These are phyloP conservation scores for Sinocyclocheilus anshuiensis DNA, from an alignment of 2,113 vertebrate genomes.

Conservation along the genomic window DNA sequence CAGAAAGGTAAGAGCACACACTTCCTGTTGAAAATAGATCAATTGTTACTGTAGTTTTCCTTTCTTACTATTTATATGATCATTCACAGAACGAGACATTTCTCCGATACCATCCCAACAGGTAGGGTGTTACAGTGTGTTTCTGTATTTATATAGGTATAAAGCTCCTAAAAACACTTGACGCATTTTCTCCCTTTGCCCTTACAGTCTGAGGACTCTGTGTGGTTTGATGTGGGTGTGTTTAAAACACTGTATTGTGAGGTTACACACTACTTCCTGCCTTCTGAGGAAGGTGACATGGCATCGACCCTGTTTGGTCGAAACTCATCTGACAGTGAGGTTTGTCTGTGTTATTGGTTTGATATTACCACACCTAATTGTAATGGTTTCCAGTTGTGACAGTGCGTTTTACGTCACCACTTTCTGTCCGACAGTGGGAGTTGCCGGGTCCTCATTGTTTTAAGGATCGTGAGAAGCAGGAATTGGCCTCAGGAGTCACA, in stretches of 20 bases:
- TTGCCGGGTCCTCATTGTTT: constrained; percentile 80
- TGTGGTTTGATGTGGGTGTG: constrained; percentile 93
- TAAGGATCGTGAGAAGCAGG: constrained; percentile 82
- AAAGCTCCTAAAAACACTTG: background rate
- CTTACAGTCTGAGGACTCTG: constrained; percentile 38
- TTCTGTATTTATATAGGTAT: background rate
- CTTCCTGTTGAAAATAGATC: background rate
- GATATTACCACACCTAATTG: background rate
- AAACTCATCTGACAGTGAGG: constrained; percentile 58
- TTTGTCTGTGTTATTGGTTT: constrained; percentile 31
- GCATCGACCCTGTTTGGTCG: constrained; percentile 34
- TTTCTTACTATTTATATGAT: constrained; percentile 30
- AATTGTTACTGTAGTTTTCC: background rate
- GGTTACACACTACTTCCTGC: constrained; percentile 88
- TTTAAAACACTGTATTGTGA: constrained; percentile 88
- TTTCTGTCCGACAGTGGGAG: constrained; percentile 70
- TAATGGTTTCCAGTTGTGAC: background rate
- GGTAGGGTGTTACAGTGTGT: constrained; percentile 28
- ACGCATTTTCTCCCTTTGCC: background rate
- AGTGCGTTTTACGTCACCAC: background rate
- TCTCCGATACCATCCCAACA: background rate
- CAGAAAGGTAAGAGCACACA: constrained; percentile 51
- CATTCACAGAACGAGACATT: constrained; percentile 41
- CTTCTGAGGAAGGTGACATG: constrained; percentile 74
- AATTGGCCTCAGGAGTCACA: constrained; percentile 84